Base-by-base conservation (phyloP, 2,888 invertebrate genomes). In the Agapetus fuscipes region DNA sequence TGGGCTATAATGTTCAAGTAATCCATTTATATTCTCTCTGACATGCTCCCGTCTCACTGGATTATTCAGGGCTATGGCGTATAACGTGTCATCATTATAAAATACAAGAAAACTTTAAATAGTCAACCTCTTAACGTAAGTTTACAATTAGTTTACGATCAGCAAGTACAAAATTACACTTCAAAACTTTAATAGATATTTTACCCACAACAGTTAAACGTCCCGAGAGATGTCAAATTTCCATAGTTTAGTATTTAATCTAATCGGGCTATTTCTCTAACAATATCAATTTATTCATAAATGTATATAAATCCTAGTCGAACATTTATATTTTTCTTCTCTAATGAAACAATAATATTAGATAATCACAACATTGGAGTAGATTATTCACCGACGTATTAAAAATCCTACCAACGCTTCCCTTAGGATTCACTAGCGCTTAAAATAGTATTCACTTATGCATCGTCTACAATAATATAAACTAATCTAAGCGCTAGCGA, bases 121-220 rank as follows among this genome's bases (percentile, higher is more conserved):
- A 14, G 25, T 31, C 35, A 35, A 40, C 40, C 35, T 30, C 38
- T 38, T 33, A 13, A 34, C 4, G 15, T n/a, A 16, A 29, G n/a
- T 25, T 39, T 26, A 34, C 20, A 26, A 33, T 34, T 34, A 34
- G 25, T 34, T 36, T 30, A 30, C 30, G 25, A 37, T 25, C 25
- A 16, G 15, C 31, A 16, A 40, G 40, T 40, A 40, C 40, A 40
- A 40, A 40, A 40, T 40, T 40, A 34, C 34, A 34, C 10, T 34
- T 34, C 17, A 13, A 15, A 66, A 67, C 62, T 64, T 66, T 55
- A 60, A 61, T 62, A 64, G 64, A 44, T 49, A 58, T 65, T 66
- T 67, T 65, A 65, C 66, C 66, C 66, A 68, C 67, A 68, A 67
- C 66, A 64, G 57, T 63, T 59, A 61, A 54, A 61, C 62, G 62